phyloP scores from a whole-genome alignment of 1,140 invertebrate species.

The Drosophila hydei region DNA sequence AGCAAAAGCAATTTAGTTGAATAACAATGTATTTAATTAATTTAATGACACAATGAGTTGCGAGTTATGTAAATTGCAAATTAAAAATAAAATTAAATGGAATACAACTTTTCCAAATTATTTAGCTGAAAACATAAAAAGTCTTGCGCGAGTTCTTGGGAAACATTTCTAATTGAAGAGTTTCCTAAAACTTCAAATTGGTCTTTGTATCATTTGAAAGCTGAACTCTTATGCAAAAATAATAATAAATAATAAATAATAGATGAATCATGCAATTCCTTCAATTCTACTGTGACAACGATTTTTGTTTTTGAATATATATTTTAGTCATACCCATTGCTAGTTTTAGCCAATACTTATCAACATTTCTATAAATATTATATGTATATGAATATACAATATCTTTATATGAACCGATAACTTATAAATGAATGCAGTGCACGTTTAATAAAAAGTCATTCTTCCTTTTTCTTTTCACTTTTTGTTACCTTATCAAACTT shows the following conservation, averaged over 20 bases:
- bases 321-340: not conserved
- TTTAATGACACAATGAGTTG: slow-evolving; percentile 7
- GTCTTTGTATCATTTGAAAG: no score
- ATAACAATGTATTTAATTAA: slow-evolving; percentile 3
- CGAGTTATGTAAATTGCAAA: not conserved
- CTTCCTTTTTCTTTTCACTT: not conserved
- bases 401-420: not conserved
- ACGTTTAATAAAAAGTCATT: slow-evolving; percentile 40
- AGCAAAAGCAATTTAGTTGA: slow-evolving; percentile 7
- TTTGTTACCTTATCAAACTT: slow-evolving; percentile 92
- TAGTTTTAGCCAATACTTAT: slow-evolving; percentile 16
- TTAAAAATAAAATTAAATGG: no score
- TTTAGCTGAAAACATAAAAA: no score
- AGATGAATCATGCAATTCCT: no score
- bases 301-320: no score
- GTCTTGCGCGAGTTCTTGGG: no score
- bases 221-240: no score
- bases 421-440: slow-evolving; percentile 5
- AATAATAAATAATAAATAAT: no score
- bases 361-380: slow-evolving; percentile 9
- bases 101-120: no score
- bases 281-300: no score
- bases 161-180: no score
- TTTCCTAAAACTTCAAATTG: no score
- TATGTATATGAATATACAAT: not conserved